Evolutionary conservation across 2,888 invertebrate species (phyloP).

Genomic region (Hermaeophaga mercurialis): DNA sequence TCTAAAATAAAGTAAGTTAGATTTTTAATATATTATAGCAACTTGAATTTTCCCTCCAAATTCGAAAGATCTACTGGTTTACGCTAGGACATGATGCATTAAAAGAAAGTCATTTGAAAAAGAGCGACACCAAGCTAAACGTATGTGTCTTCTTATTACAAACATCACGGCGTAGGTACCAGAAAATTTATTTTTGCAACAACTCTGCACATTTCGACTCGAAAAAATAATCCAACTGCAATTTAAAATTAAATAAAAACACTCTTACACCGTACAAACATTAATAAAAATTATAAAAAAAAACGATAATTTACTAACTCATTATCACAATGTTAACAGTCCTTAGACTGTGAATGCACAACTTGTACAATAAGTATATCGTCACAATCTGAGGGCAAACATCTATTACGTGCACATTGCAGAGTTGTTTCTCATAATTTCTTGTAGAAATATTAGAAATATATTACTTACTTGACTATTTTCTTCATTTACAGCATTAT

Average conservation of each 20-base stretch:
- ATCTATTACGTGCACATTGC: constrained; percentile 57
- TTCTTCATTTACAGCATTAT: constrained; percentile 55
- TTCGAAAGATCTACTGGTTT: constrained; percentile 29
- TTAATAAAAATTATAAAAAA: background rate
- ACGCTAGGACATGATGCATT: constrained; percentile 42
- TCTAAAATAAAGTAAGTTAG: constrained; percentile 41
- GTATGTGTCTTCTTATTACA: constrained; percentile 45
- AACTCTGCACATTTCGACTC: constrained; percentile 12
- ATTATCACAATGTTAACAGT: constrained; percentile 27
- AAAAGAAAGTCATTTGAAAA: constrained; percentile 41
- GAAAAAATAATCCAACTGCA: constrained; percentile 21
- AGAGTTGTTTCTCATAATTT: constrained; percentile 42
- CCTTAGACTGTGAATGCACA: constrained; percentile 50
- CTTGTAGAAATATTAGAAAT: constrained; percentile 33
- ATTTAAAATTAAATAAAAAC: background rate
- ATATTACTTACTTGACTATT: constrained; percentile 53
- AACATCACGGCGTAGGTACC: constrained; percentile 45
- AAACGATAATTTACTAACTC: constrained; percentile 11
- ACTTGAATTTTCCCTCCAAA: constrained; percentile 57
- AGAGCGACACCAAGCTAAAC: constrained; percentile 45
- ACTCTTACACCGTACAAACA: background rate
- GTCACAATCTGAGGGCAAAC: constrained; percentile 53
- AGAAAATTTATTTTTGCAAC: constrained; percentile 38
- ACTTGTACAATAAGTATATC: constrained; percentile 8
- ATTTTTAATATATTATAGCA: background rate